These are phyloP conservation scores for Prostheceraeus crozeri DNA, from an alignment of 2,888 invertebrate genomes.

Conservation along the genomic window DNA sequence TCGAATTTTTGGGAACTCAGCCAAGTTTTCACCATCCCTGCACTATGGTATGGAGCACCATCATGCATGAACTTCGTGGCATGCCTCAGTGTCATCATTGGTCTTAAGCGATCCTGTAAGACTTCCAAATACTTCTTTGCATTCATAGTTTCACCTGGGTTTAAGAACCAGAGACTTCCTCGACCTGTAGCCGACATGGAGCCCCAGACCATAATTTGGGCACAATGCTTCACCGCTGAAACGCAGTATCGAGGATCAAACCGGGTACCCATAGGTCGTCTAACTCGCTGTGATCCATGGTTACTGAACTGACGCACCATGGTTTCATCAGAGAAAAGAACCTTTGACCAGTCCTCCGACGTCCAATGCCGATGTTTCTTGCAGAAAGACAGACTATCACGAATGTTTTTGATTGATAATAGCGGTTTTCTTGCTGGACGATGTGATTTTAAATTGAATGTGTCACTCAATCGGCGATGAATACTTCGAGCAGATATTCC, in stretches of 20 bases:
- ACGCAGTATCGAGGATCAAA: no score
- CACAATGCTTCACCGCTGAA: conserved; percentile 23
- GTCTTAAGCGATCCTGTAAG: background rate
- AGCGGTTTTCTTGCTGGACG: no score
- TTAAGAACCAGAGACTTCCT: background rate
- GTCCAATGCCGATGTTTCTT: conserved; percentile 20
- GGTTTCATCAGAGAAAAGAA: conserved; percentile 22
- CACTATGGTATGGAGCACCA: conserved; percentile 21
- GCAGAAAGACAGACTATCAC: conserved; percentile 13
- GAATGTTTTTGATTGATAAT: no score
- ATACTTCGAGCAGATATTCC: no score
- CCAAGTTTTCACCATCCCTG: no score
- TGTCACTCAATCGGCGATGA: no score
- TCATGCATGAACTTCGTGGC: conserved; percentile 15
- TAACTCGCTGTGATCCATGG: conserved; percentile 5
- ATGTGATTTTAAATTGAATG: no score
- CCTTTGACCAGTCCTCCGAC: conserved; percentile 7
- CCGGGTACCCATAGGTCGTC: background rate
- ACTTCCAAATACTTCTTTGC: conserved; percentile 14
- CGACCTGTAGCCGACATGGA: conserved; percentile 1
- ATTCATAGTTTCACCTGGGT: conserved; percentile 14
- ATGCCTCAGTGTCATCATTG: background rate
- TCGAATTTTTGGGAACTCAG: no score
- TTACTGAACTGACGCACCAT: background rate
- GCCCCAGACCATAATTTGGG: conserved; percentile 19